Conservation (phyloP, 2,888 invertebrate genomes). For the Apamea anceps region DNA sequence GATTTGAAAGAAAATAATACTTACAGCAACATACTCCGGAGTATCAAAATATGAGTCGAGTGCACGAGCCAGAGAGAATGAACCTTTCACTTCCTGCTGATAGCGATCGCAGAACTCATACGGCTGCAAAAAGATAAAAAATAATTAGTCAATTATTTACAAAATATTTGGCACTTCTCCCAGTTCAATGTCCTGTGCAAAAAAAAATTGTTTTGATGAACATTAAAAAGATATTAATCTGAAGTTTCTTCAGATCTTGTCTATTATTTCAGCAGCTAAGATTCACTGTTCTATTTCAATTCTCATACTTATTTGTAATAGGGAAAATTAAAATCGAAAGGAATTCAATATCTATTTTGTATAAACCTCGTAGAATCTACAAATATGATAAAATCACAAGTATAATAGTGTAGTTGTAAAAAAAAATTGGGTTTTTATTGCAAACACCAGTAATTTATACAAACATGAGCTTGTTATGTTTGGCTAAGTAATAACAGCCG, state of each 20-base stretch:
- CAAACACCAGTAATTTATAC: background rate
- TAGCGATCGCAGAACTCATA: conserved; percentile 89
- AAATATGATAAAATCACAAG: no score
- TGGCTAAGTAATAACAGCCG: no score
- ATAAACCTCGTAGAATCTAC: no score
- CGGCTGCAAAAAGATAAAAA: conserved; percentile 72
- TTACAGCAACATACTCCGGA: conserved; percentile 69
- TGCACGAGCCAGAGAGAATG: conserved; percentile 71
- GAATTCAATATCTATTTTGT: background rate
- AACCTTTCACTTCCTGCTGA: conserved; percentile 79
- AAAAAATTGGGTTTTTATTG: no score
- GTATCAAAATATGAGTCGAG: conserved; percentile 72
- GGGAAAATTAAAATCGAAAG: background rate
- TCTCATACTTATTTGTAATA: background rate
- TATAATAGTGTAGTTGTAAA: no score
- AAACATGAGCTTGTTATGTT: background rate
- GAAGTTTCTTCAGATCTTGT: background rate
- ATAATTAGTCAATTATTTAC: conserved; percentile 4
- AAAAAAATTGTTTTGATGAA: background rate
- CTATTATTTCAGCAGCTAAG: background rate
- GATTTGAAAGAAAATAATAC: background rate
- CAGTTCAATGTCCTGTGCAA: conserved; percentile 3
- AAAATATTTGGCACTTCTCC: conserved; percentile 29
- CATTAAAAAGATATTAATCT: conserved; percentile 3
- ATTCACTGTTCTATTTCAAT: background rate